Base-by-base conservation (phyloP, 2,113 vertebrate genomes). In the Silurus asotus region DNA sequence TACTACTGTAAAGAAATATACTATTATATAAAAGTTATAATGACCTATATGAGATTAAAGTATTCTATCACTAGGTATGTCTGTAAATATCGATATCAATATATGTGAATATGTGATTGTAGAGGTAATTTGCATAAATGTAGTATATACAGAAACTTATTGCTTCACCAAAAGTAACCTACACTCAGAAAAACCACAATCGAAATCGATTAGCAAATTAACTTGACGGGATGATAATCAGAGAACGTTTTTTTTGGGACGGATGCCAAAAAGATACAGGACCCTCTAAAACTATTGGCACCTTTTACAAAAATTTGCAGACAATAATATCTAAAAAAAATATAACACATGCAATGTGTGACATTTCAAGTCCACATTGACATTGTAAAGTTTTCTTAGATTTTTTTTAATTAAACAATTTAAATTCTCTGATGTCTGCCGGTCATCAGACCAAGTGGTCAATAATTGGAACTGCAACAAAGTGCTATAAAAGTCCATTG, bases 101-200 rank as follows among this genome's bases (percentile, higher is more conserved):
- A 95, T 94, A 94, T 95, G 94, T 95, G 93, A 94, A 93, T 91
- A 94, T 93, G 93, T 94, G 93, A 94, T 91, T 92, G 90, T 94
- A 93, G 90, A 92, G 94, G 93, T 95, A 93, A 93, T 92, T 93
- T 94, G 93, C 92, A 94, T 94, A 91, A 93, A 90, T 88, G 94
- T 91, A 94, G 93, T 93, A 93, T 90, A 82, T 88, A 88, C 53
- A 65, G 59, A 84, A 80, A 61, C 28, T 37, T 61, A 59, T 45
- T 6, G 9, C 28, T 48, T 45, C 58, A 53, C 23, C 15, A 76
- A 23, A 45, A 45, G 20, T 20, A 65, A 61, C 5, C 6, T 11
- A 45, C 2, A 79, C 25, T 28, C n/a, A 20, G 28, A 78, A 58
- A 58, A 28, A 8, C 70, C 48, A 10, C 48, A 75, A 53, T 51